A percentile compares a stretch with the other conserved stretches of the same genome.
Evolutionary conservation across 2,888 invertebrate species (phyloP).

Genomic region (Punctoribates punctum): DNA sequence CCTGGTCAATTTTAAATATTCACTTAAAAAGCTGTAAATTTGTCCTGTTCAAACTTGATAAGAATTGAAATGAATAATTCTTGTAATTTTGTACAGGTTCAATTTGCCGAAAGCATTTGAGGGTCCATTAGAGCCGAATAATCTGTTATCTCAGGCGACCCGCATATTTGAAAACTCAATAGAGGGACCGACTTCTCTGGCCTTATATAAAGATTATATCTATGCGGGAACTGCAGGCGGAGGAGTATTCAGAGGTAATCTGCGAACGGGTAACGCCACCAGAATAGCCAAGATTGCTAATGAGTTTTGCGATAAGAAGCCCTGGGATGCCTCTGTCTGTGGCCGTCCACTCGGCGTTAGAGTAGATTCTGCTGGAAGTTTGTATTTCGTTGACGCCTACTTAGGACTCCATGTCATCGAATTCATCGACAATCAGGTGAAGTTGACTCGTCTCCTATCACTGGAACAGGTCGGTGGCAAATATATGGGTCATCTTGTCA

Average conservation of each 20-base stretch:
- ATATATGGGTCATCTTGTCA: slow-evolving; percentile 41
- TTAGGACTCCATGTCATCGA: slow-evolving; percentile 38
- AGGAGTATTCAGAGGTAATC: slow-evolving; percentile 40
- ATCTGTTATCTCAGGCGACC: slow-evolving; percentile 37
- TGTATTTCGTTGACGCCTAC: slow-evolving; percentile 41
- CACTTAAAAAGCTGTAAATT: too few relatives aligned
- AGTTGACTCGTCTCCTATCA: slow-evolving; percentile 38
- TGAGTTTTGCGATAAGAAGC: slow-evolving; percentile 38
- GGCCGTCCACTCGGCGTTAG: slow-evolving; percentile 42
- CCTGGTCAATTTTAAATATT: too few relatives aligned
- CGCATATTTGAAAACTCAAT: slow-evolving; percentile 40
- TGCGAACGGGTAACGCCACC: slow-evolving; percentile 40
- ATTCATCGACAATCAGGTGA: slow-evolving; percentile 37
- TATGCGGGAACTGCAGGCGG: slow-evolving; percentile 43
- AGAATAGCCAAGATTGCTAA: slow-evolving; percentile 41
- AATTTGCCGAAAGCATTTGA: slow-evolving; percentile 37
- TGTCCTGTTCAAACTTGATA: too few relatives aligned
- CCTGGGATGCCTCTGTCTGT: slow-evolving; percentile 40
- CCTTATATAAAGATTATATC: slow-evolving; percentile 39
- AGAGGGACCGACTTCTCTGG: slow-evolving; percentile 40
- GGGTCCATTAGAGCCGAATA: slow-evolving; percentile 41
- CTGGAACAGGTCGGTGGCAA: slow-evolving; percentile 42
- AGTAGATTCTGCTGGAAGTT: slow-evolving; percentile 33
- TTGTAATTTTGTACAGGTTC: slow-evolving; percentile 27
- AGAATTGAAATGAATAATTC: too few relatives aligned